Evolutionary conservation across 2,113 vertebrate species (phyloP).

Genomic region (Gasterosteus nipponicus): DNA sequence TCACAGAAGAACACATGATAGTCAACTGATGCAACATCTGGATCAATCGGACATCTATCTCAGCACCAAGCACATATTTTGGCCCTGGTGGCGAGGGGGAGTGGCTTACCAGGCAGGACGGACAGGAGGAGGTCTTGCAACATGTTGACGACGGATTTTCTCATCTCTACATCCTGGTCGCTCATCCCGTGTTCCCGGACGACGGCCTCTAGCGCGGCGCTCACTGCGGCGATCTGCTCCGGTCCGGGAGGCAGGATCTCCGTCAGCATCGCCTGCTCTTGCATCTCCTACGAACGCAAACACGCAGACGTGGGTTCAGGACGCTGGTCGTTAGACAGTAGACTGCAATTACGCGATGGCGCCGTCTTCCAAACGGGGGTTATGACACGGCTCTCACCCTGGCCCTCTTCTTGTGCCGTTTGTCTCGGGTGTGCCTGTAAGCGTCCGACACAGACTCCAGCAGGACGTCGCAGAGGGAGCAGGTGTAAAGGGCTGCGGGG

Average conservation of each 20-base stretch:
- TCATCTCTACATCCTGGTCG: slow-evolving; percentile 83
- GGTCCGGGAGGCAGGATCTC: slow-evolving; percentile 85
- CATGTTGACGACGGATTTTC: slow-evolving; percentile 79
- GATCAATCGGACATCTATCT: not conserved
- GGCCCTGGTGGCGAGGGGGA: not conserved
- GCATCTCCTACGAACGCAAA: slow-evolving; percentile 83
- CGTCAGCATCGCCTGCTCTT: slow-evolving; percentile 87
- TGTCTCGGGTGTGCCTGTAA: slow-evolving; percentile 91
- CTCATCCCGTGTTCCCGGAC: slow-evolving; percentile 86
- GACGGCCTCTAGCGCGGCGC: slow-evolving; percentile 82
- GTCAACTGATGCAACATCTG: not conserved
- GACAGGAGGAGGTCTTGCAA: slow-evolving; percentile 87
- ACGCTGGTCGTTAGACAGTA: not conserved
- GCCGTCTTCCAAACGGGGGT: not conserved
- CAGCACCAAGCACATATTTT: not conserved
- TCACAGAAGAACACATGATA: not conserved
- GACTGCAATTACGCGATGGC: not conserved
- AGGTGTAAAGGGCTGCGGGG: slow-evolving; percentile 86
- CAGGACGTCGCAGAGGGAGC: slow-evolving; percentile 87
- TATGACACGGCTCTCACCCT: slow-evolving; percentile 77
- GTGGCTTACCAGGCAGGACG: slow-evolving; percentile 86
- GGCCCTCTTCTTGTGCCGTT: slow-evolving; percentile 88
- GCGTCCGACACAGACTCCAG: slow-evolving; percentile 88
- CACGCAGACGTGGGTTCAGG: not conserved
- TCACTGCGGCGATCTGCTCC: slow-evolving; percentile 85